phyloP scores from a whole-genome alignment of 1,140 invertebrate species.

The Drosophila guanche region DNA sequence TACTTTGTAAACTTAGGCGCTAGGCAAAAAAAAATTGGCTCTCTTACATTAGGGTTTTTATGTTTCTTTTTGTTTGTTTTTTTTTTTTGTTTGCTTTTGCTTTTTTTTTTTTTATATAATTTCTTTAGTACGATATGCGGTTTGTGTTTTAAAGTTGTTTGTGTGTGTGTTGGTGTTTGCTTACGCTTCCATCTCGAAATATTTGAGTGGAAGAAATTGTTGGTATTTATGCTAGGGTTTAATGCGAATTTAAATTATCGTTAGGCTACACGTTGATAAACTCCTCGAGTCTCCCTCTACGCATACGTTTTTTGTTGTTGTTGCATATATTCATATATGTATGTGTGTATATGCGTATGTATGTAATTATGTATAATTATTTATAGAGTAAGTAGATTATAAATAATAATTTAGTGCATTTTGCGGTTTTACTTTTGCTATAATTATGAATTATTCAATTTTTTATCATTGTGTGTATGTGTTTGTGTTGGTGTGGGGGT shows the following conservation, averaged over 20 bases:
- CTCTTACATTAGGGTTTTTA: constrained; percentile 51
- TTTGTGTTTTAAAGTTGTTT: constrained; percentile 14
- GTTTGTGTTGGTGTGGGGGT: constrained; percentile 5
- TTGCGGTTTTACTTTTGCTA: constrained; percentile 57
- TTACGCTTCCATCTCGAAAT: constrained; percentile 12
- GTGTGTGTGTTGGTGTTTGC: not conserved
- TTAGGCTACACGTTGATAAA: constrained; percentile 49
- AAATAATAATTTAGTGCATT: constrained; percentile 58
- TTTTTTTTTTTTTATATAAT: constrained; percentile 36
- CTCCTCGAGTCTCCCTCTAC: constrained; percentile 28
- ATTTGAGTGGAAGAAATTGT: constrained; percentile 63
- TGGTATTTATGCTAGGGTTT: constrained; percentile 55
- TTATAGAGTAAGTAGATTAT: constrained; percentile 52
- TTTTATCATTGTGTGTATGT: constrained; percentile 17
- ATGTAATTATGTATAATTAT: constrained; percentile 37
- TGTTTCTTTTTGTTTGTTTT: constrained; percentile 23
- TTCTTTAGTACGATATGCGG: constrained; percentile 59
- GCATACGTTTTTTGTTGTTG: constrained; percentile 4
- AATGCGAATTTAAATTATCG: constrained; percentile 55
- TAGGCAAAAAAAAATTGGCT: constrained; percentile 75
- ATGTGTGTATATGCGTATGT: constrained; percentile 23
- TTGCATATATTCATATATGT: constrained; percentile 27
- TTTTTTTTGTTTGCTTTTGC: constrained; percentile 4
- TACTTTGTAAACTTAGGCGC: constrained; percentile 65
- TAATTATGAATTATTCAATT: constrained; percentile 55